phyloP scores from a whole-genome alignment of 2,113 vertebrate genomes.

The Alosa alosa region DNA sequence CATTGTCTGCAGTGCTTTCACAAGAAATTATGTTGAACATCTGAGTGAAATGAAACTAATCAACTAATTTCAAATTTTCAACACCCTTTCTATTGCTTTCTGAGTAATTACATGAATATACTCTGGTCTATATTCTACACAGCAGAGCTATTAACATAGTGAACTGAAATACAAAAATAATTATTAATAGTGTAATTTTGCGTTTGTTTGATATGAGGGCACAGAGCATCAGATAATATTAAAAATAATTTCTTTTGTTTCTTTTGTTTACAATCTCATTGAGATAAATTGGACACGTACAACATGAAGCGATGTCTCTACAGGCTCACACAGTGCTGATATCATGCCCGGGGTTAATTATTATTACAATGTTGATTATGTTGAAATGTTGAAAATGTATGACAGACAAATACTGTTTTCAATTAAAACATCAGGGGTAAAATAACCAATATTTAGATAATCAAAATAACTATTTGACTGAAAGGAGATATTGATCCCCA shows the following conservation, averaged over 20 bases:
- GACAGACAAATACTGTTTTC: not conserved
- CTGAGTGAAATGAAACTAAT: not conserved
- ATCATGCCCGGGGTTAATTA: not conserved
- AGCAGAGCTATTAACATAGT: not conserved
- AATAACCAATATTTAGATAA: not conserved
- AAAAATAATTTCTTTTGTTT: not conserved
- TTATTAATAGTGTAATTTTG: not conserved
- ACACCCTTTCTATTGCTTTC: not conserved
- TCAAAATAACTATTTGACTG: not conserved
- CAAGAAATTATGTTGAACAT: not conserved
- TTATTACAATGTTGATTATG: not conserved
- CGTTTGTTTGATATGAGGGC: not conserved
- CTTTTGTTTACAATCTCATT: not conserved
- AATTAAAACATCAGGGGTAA: not conserved
- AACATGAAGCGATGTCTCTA: not conserved
- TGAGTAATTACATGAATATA: not conserved
- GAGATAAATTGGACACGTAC: not conserved
- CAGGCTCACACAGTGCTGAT: not conserved
- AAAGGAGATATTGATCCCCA: not conserved
- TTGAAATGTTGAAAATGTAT: too few species aligned
- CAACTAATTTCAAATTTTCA: too few species aligned
- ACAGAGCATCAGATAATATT: too few species aligned
- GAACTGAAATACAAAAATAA: not conserved
- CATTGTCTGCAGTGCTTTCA: not conserved
- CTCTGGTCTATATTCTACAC: not conserved